Evolutionary conservation across 2,888 invertebrate species (phyloP).

Genomic region (Coecobrya sp.): DNA sequence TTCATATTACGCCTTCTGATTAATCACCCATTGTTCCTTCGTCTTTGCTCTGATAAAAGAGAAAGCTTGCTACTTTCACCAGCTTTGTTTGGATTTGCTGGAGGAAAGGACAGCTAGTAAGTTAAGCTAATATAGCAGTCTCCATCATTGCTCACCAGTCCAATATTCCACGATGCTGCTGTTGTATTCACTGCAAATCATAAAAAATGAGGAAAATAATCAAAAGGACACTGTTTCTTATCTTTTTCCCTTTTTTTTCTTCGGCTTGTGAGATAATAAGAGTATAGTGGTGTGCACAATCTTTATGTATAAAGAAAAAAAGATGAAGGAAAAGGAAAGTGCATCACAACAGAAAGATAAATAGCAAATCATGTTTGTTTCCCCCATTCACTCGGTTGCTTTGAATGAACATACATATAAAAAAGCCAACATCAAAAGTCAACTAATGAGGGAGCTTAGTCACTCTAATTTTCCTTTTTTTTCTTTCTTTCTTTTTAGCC

Average conservation of each 20-base stretch:
- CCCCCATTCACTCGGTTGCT: background rate
- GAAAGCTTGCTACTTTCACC: background rate
- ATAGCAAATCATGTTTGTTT: background rate
- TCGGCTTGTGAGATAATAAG: background rate
- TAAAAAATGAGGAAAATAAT: background rate
- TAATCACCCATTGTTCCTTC: background rate
- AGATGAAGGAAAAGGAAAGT: background rate
- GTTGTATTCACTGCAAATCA: background rate
- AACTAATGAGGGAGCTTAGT: constrained; percentile 56
- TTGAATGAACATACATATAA: background rate
- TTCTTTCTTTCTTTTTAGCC: background rate
- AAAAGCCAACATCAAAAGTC: constrained; percentile 45
- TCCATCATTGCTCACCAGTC: background rate
- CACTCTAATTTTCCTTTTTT: constrained; percentile 18
- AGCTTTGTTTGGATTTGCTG: background rate
- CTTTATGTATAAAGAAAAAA: background rate
- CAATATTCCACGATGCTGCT: background rate
- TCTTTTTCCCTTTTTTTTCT: background rate
- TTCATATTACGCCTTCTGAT: background rate
- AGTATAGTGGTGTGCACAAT: background rate
- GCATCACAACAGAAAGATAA: background rate
- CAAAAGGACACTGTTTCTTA: background rate
- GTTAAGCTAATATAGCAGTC: too few relatives aligned
- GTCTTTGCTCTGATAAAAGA: background rate
- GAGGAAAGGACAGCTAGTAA: background rate